Base-by-base conservation (phyloP, 2,888 invertebrate genomes). In the Cryptus armator region DNA sequence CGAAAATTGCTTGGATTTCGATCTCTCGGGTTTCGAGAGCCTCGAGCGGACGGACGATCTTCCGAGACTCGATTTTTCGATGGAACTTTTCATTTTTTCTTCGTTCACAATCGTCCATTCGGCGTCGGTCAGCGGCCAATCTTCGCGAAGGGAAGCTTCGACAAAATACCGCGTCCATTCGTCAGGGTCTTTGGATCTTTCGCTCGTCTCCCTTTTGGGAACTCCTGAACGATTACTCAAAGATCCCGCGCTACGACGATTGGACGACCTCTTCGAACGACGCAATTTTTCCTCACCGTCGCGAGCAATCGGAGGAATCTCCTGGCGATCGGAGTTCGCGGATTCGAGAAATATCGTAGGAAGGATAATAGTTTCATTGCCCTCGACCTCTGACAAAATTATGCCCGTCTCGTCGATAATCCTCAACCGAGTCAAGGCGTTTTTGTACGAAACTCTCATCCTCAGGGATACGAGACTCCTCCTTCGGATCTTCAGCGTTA, bases 111-210 rank as follows among this genome's bases (percentile, higher is more conserved):
- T 83, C 0, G 82, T 75, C 94, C 94, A 94, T 87, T 94, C 94
- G 0, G 83, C 78, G 6, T 81, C 85, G 0, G 91, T 93, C 70
- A 94, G 86, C 1, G 94, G 94, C 94, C 94, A 94, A 1, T 94
- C 86, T 4, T 93, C 89, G 0, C 93, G 75, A n/a, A 94, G 92
- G 6, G 86, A 89, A 10, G 90, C 93, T 70, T 94, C 93, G 12
- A 93, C 46, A 2, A 83, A 82, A 74, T 89, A 91, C 2, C 37
- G 48, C n/a, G 37, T 75, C n/a, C 29, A 10, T 7, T 78, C 75
- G 0, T 56, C 48, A 2, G 43, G 19, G 9, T 62, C 37, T n/a
- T 44, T 19, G 12, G n/a, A 14, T 2, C 32, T 14, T 12, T 68
- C 67, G 37, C 7, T 51, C 5, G 53, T 48, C 6, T 51, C 44